Percentiles rank a stretch among this genome's conserved stretches.
phyloP scores from a whole-genome alignment of 2,888 invertebrate genomes.

The Eristalis intricaria region DNA sequence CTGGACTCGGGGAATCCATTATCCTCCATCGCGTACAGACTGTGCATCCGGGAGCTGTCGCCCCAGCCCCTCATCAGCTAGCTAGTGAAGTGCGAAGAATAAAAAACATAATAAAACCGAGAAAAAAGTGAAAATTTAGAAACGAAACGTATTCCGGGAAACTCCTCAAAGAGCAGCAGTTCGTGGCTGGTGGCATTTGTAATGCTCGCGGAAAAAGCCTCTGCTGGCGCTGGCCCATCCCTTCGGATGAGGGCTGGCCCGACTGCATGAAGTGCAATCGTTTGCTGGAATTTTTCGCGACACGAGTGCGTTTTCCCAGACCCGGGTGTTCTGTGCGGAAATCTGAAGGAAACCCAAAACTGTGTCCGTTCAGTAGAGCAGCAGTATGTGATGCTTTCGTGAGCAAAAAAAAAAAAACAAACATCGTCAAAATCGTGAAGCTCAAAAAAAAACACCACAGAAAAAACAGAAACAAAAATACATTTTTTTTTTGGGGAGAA shows the following conservation, averaged over 20 bases:
- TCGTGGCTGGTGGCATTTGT: constrained; percentile 29
- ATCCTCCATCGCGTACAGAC: constrained; percentile 70
- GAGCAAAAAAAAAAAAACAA: background rate
- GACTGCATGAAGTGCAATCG: constrained; percentile 59
- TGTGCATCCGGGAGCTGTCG: constrained; percentile 54
- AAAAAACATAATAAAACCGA: background rate
- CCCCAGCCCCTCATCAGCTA: background rate
- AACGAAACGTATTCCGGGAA: background rate
- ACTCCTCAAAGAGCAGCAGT: constrained; percentile 21
- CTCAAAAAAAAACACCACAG: background rate
- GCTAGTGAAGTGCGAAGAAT: background rate
- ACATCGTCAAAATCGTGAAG: background rate
- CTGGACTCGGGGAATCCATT: constrained; percentile 64
- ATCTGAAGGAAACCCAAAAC: background rate
- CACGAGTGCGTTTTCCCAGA: constrained; percentile 38
- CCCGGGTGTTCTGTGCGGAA: background rate
- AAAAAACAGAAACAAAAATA: background rate
- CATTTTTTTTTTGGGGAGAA: constrained; percentile 26
- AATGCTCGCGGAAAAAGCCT: constrained; percentile 55
- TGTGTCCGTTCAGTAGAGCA: background rate
- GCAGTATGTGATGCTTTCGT: constrained; percentile 16
- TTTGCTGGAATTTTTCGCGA: constrained; percentile 50
- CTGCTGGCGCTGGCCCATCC: constrained; percentile 65
- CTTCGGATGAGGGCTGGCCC: constrained; percentile 56
- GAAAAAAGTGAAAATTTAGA: background rate